Evolutionary conservation across 2,888 invertebrate species (phyloP), one percentile per base, ranked within the genome.

Genomic region (Aplocera efformata): DNA sequence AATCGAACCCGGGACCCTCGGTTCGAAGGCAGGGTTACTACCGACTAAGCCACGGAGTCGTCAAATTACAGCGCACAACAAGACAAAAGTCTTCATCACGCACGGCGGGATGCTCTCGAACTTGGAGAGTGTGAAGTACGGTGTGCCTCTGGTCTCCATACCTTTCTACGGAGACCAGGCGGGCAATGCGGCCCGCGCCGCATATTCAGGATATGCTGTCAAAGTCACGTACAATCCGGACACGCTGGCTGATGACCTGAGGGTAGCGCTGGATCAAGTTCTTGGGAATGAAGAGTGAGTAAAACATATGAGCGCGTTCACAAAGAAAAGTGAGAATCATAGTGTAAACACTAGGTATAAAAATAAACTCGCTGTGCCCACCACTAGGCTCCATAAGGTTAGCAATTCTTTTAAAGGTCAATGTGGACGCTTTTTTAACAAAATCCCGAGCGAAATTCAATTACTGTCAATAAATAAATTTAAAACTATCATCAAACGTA

Each of bases 81-180:
- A 71, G 34, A 53, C 64, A 0, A 63, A 56, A 20, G 42, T 63
- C 0, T 74, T 74, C 46, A 67, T 74, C 20, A 68, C 71, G 0
- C 73, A 74, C 43, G 67, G 71, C 0, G 73, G 73, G 0, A 53
- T 70, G 0, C 59, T 73, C 7, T 66, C 67, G 6, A 60, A 58
- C 0, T 26, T 69, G 7, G 72, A 72, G 21, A 53, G 71, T 0
- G 28, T 70, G 0, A 50, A 60, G 0, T 57, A 47, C 10, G 72
- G 72, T 0, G 57, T 71, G 0, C 72, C 72, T 0, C 20, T 67
- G 1, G 39, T 74, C 1, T 58, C 58, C 0, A 32, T 71, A 0
- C 72, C 72, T 0, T 59, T 72, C 21, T 74, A 64, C 13, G 73
- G 67, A 0, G 74, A 74, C 37, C 74, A 74, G 51, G 64, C 61